Percentiles rank a stretch among this genome's conserved stretches.
Evolutionary conservation across 2,888 invertebrate genomes (phyloP).

Genomic region (Drosophila setosimentum): DNA sequence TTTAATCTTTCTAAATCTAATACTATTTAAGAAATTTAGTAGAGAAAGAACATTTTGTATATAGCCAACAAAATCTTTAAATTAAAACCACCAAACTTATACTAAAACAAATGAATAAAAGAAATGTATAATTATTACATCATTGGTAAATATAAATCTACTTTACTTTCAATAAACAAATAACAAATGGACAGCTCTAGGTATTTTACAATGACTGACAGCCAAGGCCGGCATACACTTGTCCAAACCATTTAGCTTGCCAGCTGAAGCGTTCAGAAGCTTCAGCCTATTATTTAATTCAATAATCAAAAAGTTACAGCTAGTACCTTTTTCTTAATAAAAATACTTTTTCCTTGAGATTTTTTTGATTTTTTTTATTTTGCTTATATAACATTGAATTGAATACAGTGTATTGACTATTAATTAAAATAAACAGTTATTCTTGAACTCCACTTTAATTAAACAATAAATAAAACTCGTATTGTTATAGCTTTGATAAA

Average conservation of each 20-base stretch:
- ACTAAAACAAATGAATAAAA: background rate
- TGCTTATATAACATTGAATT: conserved; percentile 22
- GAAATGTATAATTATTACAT: too few relatives aligned
- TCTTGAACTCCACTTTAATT: conserved; percentile 14
- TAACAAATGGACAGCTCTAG: background rate
- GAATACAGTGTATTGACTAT: conserved; percentile 5
- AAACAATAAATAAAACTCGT: conserved; percentile 1
- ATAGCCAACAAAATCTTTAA: background rate
- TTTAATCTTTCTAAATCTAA: background rate
- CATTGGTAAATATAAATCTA: background rate
- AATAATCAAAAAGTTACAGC: background rate
- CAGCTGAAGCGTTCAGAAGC: background rate
- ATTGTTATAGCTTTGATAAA: conserved; percentile 12
- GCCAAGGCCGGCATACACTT: background rate
- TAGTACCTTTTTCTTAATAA: background rate
- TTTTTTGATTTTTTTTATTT: background rate
- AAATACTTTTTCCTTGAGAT: background rate
- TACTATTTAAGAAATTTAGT: background rate
- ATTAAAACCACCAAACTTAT: background rate
- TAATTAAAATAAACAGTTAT: conserved; percentile 16
- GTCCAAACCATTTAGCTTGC: background rate
- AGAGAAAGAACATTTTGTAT: background rate
- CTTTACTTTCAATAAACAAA: background rate
- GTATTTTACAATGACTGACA: background rate
- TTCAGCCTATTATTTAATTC: background rate